Conservation (phyloP, 2,888 invertebrate genomes). For the Margaritifera margaritifera region DNA sequence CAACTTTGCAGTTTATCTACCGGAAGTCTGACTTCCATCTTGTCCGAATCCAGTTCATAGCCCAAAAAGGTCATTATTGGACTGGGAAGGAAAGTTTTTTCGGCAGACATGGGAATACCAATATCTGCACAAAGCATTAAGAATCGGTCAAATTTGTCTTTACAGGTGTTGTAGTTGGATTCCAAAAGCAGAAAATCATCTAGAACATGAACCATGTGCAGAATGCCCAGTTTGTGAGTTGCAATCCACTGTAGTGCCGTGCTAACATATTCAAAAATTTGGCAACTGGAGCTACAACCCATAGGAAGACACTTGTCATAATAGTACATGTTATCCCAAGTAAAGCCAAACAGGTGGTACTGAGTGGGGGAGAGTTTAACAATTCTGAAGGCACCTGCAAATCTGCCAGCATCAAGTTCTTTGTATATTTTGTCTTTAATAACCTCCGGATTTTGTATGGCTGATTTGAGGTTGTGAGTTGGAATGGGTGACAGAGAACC, state of each 20-base stretch:
- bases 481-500: background rate
- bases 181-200: conserved; percentile 26
- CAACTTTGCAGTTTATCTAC: conserved; percentile 10
- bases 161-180: background rate
- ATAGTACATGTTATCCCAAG: conserved; percentile 15
- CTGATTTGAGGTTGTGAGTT: conserved; percentile 2
- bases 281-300: conserved; percentile 11
- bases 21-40: conserved; percentile 13
- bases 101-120: conserved; percentile 12
- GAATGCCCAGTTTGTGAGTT: conserved; percentile 1
- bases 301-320: conserved; percentile 19
- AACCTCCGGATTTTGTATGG: background rate
- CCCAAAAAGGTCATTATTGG: conserved; percentile 13
- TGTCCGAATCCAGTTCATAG: conserved; percentile 6
- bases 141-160: conserved; percentile 6
- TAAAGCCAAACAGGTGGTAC: conserved; percentile 17
- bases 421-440: background rate
- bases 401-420: conserved; percentile 10
- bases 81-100: conserved; percentile 14
- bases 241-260: conserved; percentile 24
- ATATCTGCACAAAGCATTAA: conserved; percentile 1
- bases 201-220: conserved; percentile 15
- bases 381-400: conserved; percentile 20
- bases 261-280: conserved; percentile 21
- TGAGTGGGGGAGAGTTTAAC: conserved; percentile 10